A percentile compares a stretch with the other conserved stretches of the same genome.
Conservation (phyloP, 2,888 invertebrate genomes). For the Hermaeophaga mercurialis region DNA sequence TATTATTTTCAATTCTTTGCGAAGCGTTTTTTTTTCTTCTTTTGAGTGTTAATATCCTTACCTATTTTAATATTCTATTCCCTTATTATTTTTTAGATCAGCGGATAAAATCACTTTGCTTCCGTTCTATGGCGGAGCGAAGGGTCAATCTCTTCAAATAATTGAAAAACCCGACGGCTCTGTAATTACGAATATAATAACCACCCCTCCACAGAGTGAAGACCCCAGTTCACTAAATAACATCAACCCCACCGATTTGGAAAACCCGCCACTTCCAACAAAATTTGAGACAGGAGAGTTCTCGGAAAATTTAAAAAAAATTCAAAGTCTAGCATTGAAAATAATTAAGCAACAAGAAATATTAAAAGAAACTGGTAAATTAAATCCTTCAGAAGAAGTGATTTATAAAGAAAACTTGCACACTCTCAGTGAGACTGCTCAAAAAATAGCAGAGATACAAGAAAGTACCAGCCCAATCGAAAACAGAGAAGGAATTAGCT, state of each 20-base stretch:
- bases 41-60: too few relatives aligned
- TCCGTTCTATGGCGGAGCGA: slow-evolving; percentile 75
- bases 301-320: slow-evolving; percentile 63
- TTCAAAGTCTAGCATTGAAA: slow-evolving; percentile 64
- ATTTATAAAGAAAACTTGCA: slow-evolving; percentile 64
- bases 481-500: slow-evolving; percentile 46
- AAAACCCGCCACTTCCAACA: slow-evolving; percentile 51
- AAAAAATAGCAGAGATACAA: slow-evolving; percentile 50
- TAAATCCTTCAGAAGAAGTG: slow-evolving; percentile 62
- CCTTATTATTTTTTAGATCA: slow-evolving; percentile 24
- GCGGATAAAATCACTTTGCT: slow-evolving; percentile 53
- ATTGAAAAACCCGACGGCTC: slow-evolving; percentile 62
- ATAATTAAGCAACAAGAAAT: slow-evolving; percentile 66
- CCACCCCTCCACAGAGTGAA: slow-evolving; percentile 46
- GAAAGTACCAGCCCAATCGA: slow-evolving; percentile 46
- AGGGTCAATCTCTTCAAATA: slow-evolving; percentile 70
- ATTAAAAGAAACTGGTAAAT: slow-evolving; percentile 64
- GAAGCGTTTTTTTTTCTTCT: too few relatives aligned
- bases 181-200: slow-evolving; percentile 52
- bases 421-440: slow-evolving; percentile 50
- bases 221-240: slow-evolving; percentile 26
- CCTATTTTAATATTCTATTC: too few relatives aligned
- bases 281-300: slow-evolving; percentile 52
- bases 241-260: slow-evolving; percentile 45
- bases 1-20: too few relatives aligned